Evolutionary conservation across 1,140 invertebrate species (phyloP).

Genomic region (Bombus waltoni): DNA sequence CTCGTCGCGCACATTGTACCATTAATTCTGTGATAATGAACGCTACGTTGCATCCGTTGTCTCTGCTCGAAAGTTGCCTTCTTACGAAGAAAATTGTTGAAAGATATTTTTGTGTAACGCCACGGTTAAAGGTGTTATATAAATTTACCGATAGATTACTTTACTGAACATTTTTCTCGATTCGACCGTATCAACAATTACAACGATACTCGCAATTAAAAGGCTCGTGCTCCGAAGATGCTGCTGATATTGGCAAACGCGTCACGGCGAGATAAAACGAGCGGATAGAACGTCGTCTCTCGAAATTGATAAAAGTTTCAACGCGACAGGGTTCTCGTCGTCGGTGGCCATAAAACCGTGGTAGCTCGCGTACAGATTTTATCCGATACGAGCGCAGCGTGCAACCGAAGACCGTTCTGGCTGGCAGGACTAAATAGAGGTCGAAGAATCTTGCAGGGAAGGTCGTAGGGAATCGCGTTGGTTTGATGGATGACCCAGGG

Average conservation of each 20-base stretch:
- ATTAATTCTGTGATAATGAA: neutral
- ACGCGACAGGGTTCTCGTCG: slow-evolving; percentile 17
- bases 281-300: neutral
- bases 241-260: slow-evolving; percentile 28
- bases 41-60: too few relatives aligned
- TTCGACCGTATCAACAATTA: neutral
- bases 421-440: slow-evolving; percentile 54
- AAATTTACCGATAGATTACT: too few relatives aligned
- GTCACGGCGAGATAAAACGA: neutral
- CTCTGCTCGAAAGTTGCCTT: too few relatives aligned
- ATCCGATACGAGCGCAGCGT: neutral
- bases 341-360: slow-evolving; percentile 12
- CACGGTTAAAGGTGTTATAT: too few relatives aligned
- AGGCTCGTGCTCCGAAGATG: neutral
- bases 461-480: slow-evolving; percentile 59
- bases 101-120: too few relatives aligned
- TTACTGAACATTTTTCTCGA: neutral
- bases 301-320: slow-evolving; percentile 46
- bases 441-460: slow-evolving; percentile 52
- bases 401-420: slow-evolving; percentile 1
- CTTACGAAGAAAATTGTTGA: too few relatives aligned
- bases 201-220: slow-evolving; percentile 16
- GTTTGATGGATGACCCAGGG: slow-evolving; percentile 68
- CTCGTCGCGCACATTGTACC: too few relatives aligned
- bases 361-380: slow-evolving; percentile 6